These are phyloP conservation scores for Eclectus roratus DNA, from an alignment of 2,113 vertebrate genomes.

Conservation along the genomic window DNA sequence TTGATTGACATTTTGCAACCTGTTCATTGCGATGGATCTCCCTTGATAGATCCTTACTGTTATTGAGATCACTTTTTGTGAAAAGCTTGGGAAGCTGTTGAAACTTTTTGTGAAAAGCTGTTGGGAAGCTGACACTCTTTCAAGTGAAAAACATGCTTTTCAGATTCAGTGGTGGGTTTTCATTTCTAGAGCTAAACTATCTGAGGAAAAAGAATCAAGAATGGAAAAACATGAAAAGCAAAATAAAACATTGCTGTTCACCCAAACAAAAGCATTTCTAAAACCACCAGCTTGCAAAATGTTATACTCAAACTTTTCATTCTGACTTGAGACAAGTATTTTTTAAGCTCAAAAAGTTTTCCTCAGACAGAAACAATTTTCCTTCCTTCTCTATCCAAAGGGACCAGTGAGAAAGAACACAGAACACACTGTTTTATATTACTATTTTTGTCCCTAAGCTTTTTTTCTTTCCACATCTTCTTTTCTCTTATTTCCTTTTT, in stretches of 20 bases:
- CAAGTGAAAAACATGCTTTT: not conserved
- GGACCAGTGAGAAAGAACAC: not conserved
- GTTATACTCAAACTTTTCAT: not conserved
- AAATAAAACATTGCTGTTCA: not conserved
- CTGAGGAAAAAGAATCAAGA: not conserved
- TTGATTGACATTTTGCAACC: not conserved
- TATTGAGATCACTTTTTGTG: not conserved
- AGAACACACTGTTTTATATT: not conserved
- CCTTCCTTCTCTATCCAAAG: not conserved
- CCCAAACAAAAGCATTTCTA: not conserved
- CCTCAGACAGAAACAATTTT: slow-evolving; percentile 29
- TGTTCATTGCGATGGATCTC: not conserved
- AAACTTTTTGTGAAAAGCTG: not conserved
- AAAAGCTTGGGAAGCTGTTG: not conserved
- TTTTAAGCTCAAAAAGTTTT: not conserved
- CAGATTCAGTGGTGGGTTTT: not conserved
- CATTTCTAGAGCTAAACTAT: not conserved
- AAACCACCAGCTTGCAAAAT: not conserved
- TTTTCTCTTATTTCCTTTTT: not conserved
- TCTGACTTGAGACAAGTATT: not conserved
- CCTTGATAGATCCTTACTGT: not conserved
- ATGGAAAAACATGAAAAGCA: not conserved
- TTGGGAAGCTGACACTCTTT: not conserved
- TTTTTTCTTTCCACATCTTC: not conserved
- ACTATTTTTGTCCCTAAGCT: not conserved